Evolutionary conservation across 1,140 invertebrate species (phyloP).

Genomic region (Holcopasites calliopsidis): DNA sequence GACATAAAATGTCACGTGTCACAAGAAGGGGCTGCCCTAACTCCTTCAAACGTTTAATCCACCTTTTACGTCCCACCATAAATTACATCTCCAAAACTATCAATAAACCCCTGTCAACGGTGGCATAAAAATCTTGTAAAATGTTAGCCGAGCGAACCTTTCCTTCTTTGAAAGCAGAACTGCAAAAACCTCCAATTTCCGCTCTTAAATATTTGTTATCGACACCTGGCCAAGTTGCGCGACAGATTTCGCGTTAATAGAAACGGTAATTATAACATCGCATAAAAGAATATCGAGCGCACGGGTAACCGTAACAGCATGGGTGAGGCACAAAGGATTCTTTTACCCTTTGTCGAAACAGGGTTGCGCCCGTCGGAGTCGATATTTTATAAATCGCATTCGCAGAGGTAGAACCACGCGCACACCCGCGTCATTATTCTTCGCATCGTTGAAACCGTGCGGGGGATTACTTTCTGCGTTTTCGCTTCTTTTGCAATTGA

Average conservation of each 20-base stretch:
- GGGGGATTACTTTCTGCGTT: slow-evolving; percentile 16
- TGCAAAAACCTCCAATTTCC: not conserved
- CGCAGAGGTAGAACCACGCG: not conserved
- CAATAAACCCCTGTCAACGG: too few species aligned
- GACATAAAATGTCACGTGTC: not conserved
- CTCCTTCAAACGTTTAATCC: too few species aligned
- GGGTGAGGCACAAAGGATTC: not conserved
- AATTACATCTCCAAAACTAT: too few species aligned
- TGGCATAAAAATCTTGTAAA: not conserved
- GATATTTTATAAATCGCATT: slow-evolving; percentile 4
- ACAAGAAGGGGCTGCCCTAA: not conserved
- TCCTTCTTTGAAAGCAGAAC: not conserved
- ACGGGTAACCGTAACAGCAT: too few species aligned
- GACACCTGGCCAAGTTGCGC: not conserved
- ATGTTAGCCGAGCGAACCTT: too few species aligned
- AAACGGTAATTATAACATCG: not conserved
- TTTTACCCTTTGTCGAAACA: not conserved
- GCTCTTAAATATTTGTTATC: not conserved
- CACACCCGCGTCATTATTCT: not conserved
- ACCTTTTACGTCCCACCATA: too few species aligned
- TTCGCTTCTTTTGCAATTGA: slow-evolving; percentile 18
- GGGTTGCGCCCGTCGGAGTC: not conserved
- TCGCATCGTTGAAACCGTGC: not conserved
- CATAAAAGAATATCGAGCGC: not conserved
- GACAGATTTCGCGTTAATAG: too few species aligned